Conservation (phyloP, 64 coral and sea anemone genomes). For the Actinia equina region DNA sequence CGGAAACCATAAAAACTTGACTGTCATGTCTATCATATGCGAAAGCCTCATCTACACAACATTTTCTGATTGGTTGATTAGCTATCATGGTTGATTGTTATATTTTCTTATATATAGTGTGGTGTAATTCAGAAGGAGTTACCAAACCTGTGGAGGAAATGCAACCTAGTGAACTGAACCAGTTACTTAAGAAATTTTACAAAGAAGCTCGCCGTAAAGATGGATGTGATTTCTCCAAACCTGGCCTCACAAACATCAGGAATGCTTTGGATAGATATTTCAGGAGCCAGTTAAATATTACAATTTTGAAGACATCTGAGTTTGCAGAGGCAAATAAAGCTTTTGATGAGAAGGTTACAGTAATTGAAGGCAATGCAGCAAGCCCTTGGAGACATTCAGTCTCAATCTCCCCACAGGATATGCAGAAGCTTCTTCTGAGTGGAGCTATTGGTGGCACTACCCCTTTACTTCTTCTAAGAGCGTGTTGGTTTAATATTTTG, state of each 20-base stretch:
- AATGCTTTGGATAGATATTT: constrained; percentile 21
- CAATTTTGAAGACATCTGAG: constrained; percentile 5
- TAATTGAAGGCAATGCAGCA: constrained; percentile 12
- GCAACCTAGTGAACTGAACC: constrained; percentile 1
- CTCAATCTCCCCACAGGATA: not conserved
- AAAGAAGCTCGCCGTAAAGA: constrained; percentile 17
- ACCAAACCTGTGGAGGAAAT: constrained; percentile 11
- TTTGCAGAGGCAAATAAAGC: constrained; percentile 25
- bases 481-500: constrained; percentile 17
- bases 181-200: constrained; percentile 9
- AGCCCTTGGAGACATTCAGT: constrained; percentile 23
- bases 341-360: constrained; percentile 15
- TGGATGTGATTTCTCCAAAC: constrained; percentile 24
- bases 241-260: constrained; percentile 15
- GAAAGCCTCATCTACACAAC: too few relatives aligned
- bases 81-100: not conserved
- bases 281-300: not conserved
- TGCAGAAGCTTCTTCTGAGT: constrained; percentile 2
- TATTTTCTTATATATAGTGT: not conserved
- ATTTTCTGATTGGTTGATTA: too few relatives aligned
- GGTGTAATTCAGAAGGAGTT: not conserved
- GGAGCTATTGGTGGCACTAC: constrained; percentile 1
- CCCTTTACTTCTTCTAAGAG: not conserved
- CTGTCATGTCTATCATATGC: too few relatives aligned
- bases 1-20: too few relatives aligned